Evolutionary conservation across 1,140 invertebrate species (phyloP), one percentile per base, ranked within the genome.

Genomic region (Oreohelix idahoensis): DNA sequence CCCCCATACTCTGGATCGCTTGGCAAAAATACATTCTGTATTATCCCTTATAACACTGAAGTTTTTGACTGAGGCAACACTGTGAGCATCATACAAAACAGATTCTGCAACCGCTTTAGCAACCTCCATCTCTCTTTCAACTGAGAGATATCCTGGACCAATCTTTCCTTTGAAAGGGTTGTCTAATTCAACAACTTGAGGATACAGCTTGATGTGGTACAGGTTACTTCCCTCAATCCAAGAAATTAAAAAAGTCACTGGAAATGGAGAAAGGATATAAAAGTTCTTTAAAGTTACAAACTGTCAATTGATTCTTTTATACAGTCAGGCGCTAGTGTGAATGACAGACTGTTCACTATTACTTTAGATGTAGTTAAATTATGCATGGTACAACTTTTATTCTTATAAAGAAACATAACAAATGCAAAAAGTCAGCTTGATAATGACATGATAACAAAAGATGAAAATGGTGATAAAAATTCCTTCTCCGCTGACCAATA

Each of bases 1-100:
- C 39, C 89, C 89, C 91, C 91, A 91, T 23, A 91, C 15, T 79
- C 84, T 87, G n/a, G 91, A 86, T 42, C 84, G 85, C 82, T 86
- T 89, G 5, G 91, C 90, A 87, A 92, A 92, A 42, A 88, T 81
- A 84, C 90, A 92, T 76, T 91, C 88, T 51, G 90, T 87, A 36
- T 89, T 84, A 36, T 80, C 11, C 84, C 89, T 89, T 8, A 92
- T 78, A 15, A 42, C 70, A 39, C 88, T 69, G 83, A 92, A 91
- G 39, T 80, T 81, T 23, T 86, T 73, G 4, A 91, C 20, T 20
- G 81, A 70, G 4, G 42, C 26, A 15, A 83, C 81, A 29, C 86
- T 71, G 36, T 83, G 81, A n/a, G 86, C 84, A 76, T 89, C 88
- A 81, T 91, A 90, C 5, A 83, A 86, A 20, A 90, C 88, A 77